Base-by-base conservation (phyloP, 2,797 vertebrate species). In the Onychomys arenicola region DNA sequence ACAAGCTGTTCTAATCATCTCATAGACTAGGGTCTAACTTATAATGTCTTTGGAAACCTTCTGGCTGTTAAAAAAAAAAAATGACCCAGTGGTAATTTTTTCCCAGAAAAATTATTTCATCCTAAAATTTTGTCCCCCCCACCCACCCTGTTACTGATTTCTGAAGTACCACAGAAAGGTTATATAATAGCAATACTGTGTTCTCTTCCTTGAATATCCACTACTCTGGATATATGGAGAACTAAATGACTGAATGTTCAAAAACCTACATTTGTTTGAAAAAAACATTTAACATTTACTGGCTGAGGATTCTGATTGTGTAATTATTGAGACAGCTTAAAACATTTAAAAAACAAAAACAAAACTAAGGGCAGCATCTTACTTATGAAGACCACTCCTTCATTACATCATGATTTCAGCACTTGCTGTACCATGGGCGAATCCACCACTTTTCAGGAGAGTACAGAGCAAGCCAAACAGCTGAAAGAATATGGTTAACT, bases 341-440 rank as follows among this genome's bases (percentile, higher is more conserved):
- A 61, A 82, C 23, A 40, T 37, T 27, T 37, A 9, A 34, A 65
- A 49, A 55, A 34, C 32, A 46, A 46, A 46, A 46, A 46, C 46
- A 46, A 46, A 5, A 4, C 43, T 2, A 40, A 92, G 34, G 21
- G 9, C 17, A 82, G 94, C 73, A 71, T 29, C 13, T 78, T 19
- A 19, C 92, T 97, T 43, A 52, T 59, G 91, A 84, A 77, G n/a
- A 84, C 40, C 55, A 21, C 59, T 92, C 78, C 46, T 57, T 84
- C 37, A 65, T 29, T 67, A 0, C 52, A 55, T 61, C 19, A 46
- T 87, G 46, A 90, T 83, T 81, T 75, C 59, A 89, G 43, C 63
- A 77, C 81, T 14, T 57, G 25, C 12, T 57, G 25, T 89, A 88
- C 21, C 43, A 90, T 78, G 12, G 17, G 7, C 43, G 61, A 59